Evolutionary conservation across 1,140 invertebrate genomes (phyloP).

Genomic region (Brachystomella parvula): DNA sequence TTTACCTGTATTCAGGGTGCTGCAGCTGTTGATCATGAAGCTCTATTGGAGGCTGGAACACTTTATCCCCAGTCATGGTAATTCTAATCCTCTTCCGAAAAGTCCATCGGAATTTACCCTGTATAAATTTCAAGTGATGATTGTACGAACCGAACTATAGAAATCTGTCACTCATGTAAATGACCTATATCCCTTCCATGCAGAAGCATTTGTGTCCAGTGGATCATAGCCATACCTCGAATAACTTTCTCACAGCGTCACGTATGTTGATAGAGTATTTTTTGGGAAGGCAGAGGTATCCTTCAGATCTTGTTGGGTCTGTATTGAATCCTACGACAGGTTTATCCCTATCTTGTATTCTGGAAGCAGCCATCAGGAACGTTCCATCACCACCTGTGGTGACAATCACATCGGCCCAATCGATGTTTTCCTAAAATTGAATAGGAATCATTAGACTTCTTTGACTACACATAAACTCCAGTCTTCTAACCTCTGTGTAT

Average conservation of each 20-base stretch:
- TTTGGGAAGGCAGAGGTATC: constrained; percentile 79
- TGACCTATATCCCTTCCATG: neutral
- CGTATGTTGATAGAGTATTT: constrained; percentile 61
- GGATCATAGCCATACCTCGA: constrained; percentile 47
- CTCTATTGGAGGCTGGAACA: constrained; percentile 54
- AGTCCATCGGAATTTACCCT: constrained; percentile 72
- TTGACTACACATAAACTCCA: neutral
- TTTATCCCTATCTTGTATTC: constrained; percentile 62
- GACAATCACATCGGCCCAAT: constrained; percentile 90
- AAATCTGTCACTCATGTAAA: constrained; percentile 18
- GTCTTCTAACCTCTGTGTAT: constrained; percentile 48
- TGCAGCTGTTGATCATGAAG: constrained; percentile 57
- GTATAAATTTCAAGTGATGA: constrained; percentile 10
- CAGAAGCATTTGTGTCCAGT: neutral
- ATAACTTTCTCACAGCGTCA: constrained; percentile 59
- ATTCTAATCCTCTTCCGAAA: constrained; percentile 78
- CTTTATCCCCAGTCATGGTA: constrained; percentile 62
- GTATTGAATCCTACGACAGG: constrained; percentile 97
- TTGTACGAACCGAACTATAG: neutral
- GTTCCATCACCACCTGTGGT: constrained; percentile 97
- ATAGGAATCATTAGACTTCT: neutral
- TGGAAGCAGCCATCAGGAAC: constrained; percentile 85
- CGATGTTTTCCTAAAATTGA: constrained; percentile 53
- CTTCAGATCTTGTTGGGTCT: constrained; percentile 87
- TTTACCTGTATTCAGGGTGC: constrained; percentile 47